Conservation (phyloP, 2,888 invertebrate genomes). For the Pollenia labialis region DNA sequence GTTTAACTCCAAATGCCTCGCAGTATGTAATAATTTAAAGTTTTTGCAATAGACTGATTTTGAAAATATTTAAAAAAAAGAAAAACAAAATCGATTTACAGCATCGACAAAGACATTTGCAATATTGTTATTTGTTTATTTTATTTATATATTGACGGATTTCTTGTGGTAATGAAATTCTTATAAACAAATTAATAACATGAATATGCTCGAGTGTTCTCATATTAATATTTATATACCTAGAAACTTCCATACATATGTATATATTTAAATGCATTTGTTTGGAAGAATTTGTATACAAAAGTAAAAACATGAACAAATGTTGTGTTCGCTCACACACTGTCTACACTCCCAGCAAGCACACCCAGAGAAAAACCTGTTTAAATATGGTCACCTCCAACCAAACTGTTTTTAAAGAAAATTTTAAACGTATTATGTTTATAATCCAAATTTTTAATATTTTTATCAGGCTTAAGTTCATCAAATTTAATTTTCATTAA, state of each 20-base stretch:
- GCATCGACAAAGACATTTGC: slow-evolving; percentile 1
- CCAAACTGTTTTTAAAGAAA: no score
- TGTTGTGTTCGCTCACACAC: neutral
- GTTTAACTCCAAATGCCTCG: no score
- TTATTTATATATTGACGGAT: slow-evolving; percentile 49
- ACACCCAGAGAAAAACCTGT: no score
- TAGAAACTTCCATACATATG: neutral
- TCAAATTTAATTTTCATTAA: no score
- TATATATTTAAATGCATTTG: neutral
- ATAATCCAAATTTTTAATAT: no score
- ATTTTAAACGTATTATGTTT: no score
- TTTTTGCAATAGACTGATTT: no score
- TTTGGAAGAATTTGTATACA: neutral
- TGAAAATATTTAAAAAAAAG: no score
- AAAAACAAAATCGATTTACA: neutral
- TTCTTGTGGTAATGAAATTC: slow-evolving; percentile 64
- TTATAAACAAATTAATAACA: slow-evolving; percentile 72
- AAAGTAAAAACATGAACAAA: slow-evolving; percentile 1
- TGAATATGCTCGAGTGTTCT: neutral
- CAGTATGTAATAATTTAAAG: no score
- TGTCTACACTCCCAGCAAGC: no score
- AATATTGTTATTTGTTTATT: slow-evolving; percentile 11
- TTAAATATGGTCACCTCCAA: no score
- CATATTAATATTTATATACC: neutral
- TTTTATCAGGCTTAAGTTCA: no score